Evolutionary conservation across 2,797 vertebrate species (phyloP), one percentile per base, ranked within the genome.

Genomic region (Cottoperca gobio): DNA sequence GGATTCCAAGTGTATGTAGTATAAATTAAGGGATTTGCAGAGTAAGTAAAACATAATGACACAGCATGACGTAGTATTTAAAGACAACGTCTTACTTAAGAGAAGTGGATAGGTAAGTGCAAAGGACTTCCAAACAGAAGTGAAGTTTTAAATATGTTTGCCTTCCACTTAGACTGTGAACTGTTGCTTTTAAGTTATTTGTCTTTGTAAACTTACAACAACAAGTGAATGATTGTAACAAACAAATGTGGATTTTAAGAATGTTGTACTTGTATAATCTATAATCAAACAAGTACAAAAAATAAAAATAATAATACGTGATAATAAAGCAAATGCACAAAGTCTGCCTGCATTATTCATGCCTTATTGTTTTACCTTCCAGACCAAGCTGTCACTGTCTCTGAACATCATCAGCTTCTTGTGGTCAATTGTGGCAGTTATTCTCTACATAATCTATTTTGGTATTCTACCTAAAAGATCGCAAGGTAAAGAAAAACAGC

Each of bases 371-470:
- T 19, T 70, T 9, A 54, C 16, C 33, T 65, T 76, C 21, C 82
- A 96, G 95, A 55, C 88, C 16, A 95, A 95, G 70, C 63, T 92
- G 49, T 94, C 94, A 0, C 94, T 95, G 63, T 77, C 86, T 3
- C 52, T 94, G 68, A 95, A 95, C 90, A 93, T 95, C 33, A 17
- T 94, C 19, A 75, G 92, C 65, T 82, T 95, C 63, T 87, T 93
- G 76, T 91, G 92, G 90, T 90, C 94, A 1, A 0, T 87, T 8
- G 39, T 0, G 0, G 79, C 70, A 6, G 1, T 92, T 43, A 1
- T 0, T 48, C 0, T 91, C 0, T 72, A 28, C 0, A 0, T 48
- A 1, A 0, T 17, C 0, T 0, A 0, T 0, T 16, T 71, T n/a
- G 1, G 2, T 16, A 0, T 0, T 1, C 0, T 5, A 9, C 0